These are phyloP conservation scores for Vannuccia rotundouncinata DNA, from an alignment of 2,888 invertebrate genomes.

Conservation along the genomic window DNA sequence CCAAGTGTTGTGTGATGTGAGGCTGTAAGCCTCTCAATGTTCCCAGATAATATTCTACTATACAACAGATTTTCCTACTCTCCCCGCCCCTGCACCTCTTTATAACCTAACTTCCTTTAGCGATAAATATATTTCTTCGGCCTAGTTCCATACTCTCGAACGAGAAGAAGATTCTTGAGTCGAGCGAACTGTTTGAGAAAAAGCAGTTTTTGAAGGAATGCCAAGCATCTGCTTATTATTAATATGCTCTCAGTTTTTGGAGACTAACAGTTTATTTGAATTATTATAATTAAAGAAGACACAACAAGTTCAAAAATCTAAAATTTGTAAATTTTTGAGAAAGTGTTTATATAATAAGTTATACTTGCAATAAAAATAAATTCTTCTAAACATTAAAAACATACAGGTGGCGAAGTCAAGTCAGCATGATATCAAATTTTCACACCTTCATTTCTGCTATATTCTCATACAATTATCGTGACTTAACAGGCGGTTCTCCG, in stretches of 20 bases:
- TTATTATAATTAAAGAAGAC: neutral
- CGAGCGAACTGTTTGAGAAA: neutral
- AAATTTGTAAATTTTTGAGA: neutral
- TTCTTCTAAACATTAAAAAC: neutral
- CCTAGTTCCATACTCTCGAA: too few species aligned
- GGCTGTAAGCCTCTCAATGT: neutral
- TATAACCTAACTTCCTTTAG: neutral
- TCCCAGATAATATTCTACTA: too few species aligned
- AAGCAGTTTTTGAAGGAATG: too few species aligned
- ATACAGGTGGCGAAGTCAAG: conserved; percentile 5
- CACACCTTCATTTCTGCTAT: neutral
- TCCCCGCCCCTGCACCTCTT: too few species aligned
- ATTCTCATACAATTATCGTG: neutral
- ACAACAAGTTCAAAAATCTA: neutral
- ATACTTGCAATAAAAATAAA: neutral
- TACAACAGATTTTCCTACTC: too few species aligned
- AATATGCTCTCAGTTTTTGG: neutral
- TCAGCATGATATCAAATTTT: neutral
- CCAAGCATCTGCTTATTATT: neutral
- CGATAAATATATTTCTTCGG: neutral
- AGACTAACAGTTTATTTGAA: neutral
- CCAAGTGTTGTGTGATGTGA: neutral
- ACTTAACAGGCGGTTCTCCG: neutral
- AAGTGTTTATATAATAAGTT: neutral
- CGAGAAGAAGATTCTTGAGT: neutral